A percentile compares a stretch with the other conserved stretches of the same genome.
Evolutionary conservation across 2,113 vertebrate genomes (phyloP).

Genomic region (Oceanites oceanicus): DNA sequence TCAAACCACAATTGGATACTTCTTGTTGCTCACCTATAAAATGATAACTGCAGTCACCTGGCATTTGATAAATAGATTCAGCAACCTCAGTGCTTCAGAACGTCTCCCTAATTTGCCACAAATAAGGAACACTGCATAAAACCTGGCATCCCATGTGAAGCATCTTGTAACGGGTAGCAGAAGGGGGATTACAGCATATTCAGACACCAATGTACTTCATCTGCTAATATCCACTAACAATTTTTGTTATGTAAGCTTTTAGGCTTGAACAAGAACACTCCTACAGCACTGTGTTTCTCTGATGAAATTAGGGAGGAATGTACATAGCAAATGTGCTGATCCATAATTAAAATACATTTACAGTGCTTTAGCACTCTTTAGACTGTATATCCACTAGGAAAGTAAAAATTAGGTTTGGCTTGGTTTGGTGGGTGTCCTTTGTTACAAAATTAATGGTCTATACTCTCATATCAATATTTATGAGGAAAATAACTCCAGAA

Average conservation of each 20-base stretch:
- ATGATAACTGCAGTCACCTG: neutral
- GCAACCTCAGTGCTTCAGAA: neutral
- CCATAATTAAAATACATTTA: neutral
- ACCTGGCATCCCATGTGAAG: neutral
- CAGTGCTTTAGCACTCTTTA: neutral
- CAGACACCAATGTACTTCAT: neutral
- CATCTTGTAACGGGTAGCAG: neutral
- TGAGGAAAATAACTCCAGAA: neutral
- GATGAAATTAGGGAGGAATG: neutral
- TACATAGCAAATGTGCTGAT: neutral
- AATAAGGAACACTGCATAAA: neutral
- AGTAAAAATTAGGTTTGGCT: neutral
- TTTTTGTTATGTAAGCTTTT: neutral
- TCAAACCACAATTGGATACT: neutral
- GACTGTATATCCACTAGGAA: neutral
- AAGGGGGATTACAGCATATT: neutral
- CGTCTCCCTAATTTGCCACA: neutral
- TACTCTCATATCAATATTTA: neutral
- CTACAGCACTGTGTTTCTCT: neutral
- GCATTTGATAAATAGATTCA: neutral
- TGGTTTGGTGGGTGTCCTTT: neutral
- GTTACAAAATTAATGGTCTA: neutral
- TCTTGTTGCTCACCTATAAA: conserved; percentile 1
- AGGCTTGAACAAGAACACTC: neutral
- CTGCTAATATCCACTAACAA: neutral